phyloP scores from a whole-genome alignment of 1,140 invertebrate species.

The Lysiphlebus fabarum region DNA sequence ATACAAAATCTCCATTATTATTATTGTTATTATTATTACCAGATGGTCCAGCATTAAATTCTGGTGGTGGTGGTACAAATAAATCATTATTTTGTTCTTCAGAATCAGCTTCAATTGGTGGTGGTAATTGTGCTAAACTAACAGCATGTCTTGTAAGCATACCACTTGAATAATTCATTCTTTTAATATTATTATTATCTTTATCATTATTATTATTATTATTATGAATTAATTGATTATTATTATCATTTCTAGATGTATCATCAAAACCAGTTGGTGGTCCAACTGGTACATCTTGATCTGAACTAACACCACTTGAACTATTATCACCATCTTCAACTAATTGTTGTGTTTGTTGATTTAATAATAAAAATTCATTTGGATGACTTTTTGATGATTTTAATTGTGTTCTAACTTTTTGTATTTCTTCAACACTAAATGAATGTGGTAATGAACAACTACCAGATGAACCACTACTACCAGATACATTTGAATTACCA shows the following conservation, averaged over 20 bases:
- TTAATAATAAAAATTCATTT: slow-evolving; percentile 66
- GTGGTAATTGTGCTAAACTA: slow-evolving; percentile 75
- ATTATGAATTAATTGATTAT: slow-evolving; percentile 40
- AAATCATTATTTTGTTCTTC: slow-evolving; percentile 65
- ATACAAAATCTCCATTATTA: slow-evolving; percentile 55
- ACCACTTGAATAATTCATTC: slow-evolving; percentile 50
- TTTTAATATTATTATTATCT: slow-evolving; percentile 34
- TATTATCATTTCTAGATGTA: slow-evolving; percentile 41
- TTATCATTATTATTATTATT: slow-evolving; percentile 48
- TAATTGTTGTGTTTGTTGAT: slow-evolving; percentile 49
- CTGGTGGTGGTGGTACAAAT: slow-evolving; percentile 75
- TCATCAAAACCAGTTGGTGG: slow-evolving; percentile 53
- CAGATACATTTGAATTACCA: slow-evolving; percentile 50
- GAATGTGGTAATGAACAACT: slow-evolving; percentile 77
- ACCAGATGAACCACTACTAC: slow-evolving; percentile 62
- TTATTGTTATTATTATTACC: slow-evolving; percentile 43
- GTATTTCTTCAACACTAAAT: slow-evolving; percentile 83
- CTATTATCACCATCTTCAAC: slow-evolving; percentile 82
- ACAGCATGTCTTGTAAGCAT: slow-evolving; percentile 67
- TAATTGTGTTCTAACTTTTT: slow-evolving; percentile 76
- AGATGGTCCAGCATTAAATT: slow-evolving; percentile 61
- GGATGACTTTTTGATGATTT: slow-evolving; percentile 83
- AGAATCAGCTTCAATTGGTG: slow-evolving; percentile 73
- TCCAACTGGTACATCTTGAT: slow-evolving; percentile 67
- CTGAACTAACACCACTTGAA: slow-evolving; percentile 80